Evolutionary conservation across 1,140 invertebrate species (phyloP).

Genomic region (Tetragnatha versicolor): DNA sequence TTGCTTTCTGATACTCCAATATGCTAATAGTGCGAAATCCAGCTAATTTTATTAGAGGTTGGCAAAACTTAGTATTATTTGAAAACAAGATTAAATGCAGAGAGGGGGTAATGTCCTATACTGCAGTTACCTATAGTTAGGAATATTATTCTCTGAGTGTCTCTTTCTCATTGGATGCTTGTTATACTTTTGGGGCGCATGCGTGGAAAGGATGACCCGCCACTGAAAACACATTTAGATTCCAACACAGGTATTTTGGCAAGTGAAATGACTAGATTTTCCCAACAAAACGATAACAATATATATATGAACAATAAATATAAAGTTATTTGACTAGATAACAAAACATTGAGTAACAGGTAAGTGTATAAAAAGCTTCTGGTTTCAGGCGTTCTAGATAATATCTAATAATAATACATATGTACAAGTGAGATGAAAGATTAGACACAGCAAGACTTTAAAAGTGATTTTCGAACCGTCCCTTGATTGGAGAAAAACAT

Average conservation of each 20-base stretch:
- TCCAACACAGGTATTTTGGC: constrained; percentile 42
- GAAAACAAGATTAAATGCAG: no score
- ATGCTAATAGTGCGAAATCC: no score
- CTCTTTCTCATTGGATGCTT: no score
- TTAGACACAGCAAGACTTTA: constrained; percentile 35
- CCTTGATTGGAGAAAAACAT: no score
- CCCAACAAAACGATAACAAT: constrained; percentile 34
- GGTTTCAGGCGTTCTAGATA: constrained; percentile 41
- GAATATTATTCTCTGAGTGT: no score
- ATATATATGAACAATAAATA: constrained; percentile 48
- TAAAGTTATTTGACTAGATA: constrained; percentile 50
- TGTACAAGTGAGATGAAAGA: constrained; percentile 53
- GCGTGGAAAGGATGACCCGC: background rate
- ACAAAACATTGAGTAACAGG: constrained; percentile 50
- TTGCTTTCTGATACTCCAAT: no score
- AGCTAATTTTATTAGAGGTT: no score
- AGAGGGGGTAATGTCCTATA: no score
- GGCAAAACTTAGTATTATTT: no score
- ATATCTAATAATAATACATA: constrained; percentile 54
- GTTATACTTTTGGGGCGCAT: no score
- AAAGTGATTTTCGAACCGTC: constrained; percentile 27
- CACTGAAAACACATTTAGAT: background rate
- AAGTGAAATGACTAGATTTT: constrained; percentile 49
- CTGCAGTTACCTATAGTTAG: no score
- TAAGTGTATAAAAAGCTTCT: constrained; percentile 54